Conservation (phyloP, 2,113 vertebrate genomes). For the Gallinago jamesoni region DNA sequence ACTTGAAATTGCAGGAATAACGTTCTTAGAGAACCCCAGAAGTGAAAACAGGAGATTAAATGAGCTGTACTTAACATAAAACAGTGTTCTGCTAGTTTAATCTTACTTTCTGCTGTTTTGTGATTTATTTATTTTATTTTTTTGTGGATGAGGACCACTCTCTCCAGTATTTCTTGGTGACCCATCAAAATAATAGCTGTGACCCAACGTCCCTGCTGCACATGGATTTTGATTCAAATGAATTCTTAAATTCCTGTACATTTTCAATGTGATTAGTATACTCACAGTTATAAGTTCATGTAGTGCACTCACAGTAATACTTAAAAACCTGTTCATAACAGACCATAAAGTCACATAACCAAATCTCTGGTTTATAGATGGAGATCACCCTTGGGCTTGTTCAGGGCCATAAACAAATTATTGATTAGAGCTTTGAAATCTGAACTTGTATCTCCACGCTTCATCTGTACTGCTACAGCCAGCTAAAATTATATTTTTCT, state of each 20-base stretch:
- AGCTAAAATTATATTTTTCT: neutral
- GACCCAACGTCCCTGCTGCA: neutral
- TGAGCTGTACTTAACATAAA: neutral
- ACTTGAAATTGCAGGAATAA: neutral
- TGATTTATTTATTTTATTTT: neutral
- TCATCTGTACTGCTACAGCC: neutral
- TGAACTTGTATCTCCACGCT: neutral
- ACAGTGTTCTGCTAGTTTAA: neutral
- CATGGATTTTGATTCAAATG: neutral
- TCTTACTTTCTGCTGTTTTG: neutral
- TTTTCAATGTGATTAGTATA: neutral
- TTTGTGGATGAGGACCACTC: neutral
- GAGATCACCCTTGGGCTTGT: neutral
- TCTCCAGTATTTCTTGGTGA: neutral
- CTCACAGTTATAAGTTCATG: neutral
- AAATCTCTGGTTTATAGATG: neutral
- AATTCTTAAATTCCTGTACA: neutral
- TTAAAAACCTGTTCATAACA: neutral
- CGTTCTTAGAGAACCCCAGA: neutral
- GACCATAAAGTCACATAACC: neutral
- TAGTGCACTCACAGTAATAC: neutral
- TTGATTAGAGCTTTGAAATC: neutral
- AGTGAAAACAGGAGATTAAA: neutral
- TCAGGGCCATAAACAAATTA: neutral
- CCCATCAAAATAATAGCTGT: neutral